phyloP scores from a whole-genome alignment of 2,888 invertebrate species.

The Mesochorus sp. region DNA sequence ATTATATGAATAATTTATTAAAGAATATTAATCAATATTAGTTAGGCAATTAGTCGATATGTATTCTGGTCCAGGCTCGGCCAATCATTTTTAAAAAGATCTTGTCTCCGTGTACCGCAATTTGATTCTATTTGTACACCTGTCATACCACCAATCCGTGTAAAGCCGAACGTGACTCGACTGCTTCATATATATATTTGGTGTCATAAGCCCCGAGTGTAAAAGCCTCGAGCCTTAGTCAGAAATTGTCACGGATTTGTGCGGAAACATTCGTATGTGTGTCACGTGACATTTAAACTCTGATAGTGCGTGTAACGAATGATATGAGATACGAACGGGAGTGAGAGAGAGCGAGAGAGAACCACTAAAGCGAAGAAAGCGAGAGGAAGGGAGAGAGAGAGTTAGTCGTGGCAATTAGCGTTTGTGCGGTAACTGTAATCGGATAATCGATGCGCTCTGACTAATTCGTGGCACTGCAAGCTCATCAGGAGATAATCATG shows the following conservation, averaged over 20 bases:
- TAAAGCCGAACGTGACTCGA: constrained; percentile 20
- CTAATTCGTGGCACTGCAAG: constrained; percentile 22
- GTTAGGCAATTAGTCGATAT: too few species aligned
- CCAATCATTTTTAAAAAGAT: too few species aligned
- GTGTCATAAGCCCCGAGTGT: not conserved
- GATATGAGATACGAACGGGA: not conserved
- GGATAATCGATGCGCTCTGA: constrained; percentile 38
- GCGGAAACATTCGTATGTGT: not conserved
- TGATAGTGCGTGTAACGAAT: not conserved
- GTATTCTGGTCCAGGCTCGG: too few species aligned
- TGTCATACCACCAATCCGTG: not conserved
- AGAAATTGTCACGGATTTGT: constrained; percentile 4
- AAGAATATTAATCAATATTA: too few species aligned
- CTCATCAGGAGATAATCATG: constrained; percentile 13
- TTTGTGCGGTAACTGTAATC: constrained; percentile 33
- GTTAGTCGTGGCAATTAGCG: constrained; percentile 21
- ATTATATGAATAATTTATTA: too few species aligned
- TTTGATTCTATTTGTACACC: not conserved
- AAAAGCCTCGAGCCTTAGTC: constrained; percentile 16
- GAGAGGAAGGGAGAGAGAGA: not conserved
- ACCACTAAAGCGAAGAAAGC: too few species aligned
- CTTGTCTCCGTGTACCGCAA: not conserved
- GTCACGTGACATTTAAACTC: constrained; percentile 7
- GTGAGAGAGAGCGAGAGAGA: not conserved
- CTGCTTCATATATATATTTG: not conserved